Evolutionary conservation across 2,888 invertebrate species (phyloP).

Genomic region (Helicoverpa assulta): DNA sequence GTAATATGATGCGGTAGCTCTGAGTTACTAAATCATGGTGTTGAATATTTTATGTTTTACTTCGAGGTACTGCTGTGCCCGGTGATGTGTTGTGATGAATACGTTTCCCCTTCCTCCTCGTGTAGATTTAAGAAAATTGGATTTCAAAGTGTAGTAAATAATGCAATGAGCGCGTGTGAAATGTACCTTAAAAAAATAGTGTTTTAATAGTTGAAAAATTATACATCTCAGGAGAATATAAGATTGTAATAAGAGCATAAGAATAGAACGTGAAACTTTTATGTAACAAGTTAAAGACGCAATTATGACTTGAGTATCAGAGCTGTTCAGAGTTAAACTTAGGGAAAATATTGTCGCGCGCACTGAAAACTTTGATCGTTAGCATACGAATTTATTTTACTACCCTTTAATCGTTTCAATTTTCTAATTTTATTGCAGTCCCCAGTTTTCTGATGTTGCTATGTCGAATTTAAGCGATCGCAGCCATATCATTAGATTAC

Average conservation of each 20-base stretch:
- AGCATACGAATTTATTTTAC: constrained; percentile 62
- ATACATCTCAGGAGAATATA: constrained; percentile 43
- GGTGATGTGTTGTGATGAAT: constrained; percentile 64
- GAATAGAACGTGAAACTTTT: constrained; percentile 60
- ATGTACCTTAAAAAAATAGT: constrained; percentile 75
- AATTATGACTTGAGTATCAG: constrained; percentile 65
- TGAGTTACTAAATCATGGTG: constrained; percentile 63
- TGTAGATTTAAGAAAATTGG: constrained; percentile 67
- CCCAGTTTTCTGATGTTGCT: constrained; percentile 59
- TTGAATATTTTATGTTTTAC: constrained; percentile 52
- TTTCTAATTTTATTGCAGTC: constrained; percentile 38
- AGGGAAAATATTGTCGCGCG: constrained; percentile 59
- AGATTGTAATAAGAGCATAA: constrained; percentile 41
- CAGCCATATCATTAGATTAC: constrained; percentile 80
- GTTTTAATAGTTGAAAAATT: constrained; percentile 57
- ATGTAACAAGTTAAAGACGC: constrained; percentile 66
- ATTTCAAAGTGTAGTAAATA: constrained; percentile 67
- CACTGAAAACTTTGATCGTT: constrained; percentile 65
- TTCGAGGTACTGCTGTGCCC: constrained; percentile 44
- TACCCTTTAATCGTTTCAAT: constrained; percentile 24
- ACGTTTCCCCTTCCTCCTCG: constrained; percentile 55
- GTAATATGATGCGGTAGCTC: constrained; percentile 65
- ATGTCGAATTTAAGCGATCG: constrained; percentile 76
- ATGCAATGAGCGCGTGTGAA: constrained; percentile 74
- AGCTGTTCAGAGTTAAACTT: constrained; percentile 57